Evolutionary conservation across 2,113 vertebrate genomes (phyloP).

Genomic region (Raja brachyura): DNA sequence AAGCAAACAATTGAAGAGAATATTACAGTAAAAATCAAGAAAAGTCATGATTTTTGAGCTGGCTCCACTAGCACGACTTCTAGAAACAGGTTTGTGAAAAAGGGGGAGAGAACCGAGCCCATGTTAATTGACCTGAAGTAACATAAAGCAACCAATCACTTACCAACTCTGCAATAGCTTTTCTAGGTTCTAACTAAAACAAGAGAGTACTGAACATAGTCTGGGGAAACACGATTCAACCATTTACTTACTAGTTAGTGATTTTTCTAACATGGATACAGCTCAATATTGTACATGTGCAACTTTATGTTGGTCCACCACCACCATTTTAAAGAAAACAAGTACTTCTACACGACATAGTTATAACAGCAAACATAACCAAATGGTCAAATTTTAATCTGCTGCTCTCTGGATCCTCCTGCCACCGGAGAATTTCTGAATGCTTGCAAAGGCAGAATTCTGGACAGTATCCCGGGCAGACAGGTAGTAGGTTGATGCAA

Average conservation of each 20-base stretch:
- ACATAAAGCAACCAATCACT: neutral
- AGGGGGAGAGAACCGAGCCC: neutral
- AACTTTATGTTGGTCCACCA: neutral
- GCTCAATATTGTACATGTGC: neutral
- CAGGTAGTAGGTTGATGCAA: no score
- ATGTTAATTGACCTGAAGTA: neutral
- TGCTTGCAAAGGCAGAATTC: neutral
- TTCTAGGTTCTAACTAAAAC: neutral
- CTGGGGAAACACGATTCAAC: neutral
- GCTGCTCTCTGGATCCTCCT: neutral
- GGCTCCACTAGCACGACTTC: neutral
- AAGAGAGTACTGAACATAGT: neutral
- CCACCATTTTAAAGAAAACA: neutral
- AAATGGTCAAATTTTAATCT: neutral
- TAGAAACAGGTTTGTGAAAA: neutral
- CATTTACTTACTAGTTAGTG: neutral
- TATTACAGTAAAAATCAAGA: neutral
- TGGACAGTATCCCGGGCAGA: no score
- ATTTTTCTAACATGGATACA: neutral
- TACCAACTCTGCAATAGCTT: neutral
- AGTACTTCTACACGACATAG: neutral
- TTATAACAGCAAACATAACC: neutral
- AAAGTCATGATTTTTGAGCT: neutral
- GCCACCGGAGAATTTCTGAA: neutral
- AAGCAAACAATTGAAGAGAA: neutral